Conservation (phyloP, 2,888 invertebrate genomes). For the Frankliniella fusca region DNA sequence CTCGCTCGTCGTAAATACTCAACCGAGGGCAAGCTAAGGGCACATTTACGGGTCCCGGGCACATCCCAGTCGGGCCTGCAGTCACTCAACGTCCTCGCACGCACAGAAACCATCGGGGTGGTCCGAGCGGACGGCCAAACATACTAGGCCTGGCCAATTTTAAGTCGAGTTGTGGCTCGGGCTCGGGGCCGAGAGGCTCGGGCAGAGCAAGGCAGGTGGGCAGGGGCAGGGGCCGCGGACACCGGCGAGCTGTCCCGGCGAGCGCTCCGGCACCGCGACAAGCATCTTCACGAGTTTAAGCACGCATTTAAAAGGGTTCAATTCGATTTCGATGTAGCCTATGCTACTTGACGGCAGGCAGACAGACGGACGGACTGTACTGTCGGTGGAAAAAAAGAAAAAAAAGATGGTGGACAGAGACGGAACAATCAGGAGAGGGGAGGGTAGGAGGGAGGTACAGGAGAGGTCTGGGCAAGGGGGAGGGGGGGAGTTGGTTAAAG, state of each 20-base stretch:
- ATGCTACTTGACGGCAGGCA: slow-evolving; percentile 18
- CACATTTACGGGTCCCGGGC: not conserved
- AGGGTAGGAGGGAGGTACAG: slow-evolving; percentile 28
- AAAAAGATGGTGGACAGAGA: slow-evolving; percentile 35
- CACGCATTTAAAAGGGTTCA: not conserved
- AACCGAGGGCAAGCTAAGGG: not conserved
- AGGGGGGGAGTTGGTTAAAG: slow-evolving; percentile 27
- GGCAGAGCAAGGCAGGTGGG: not conserved
- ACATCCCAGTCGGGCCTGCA: not conserved
- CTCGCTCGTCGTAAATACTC: not conserved
- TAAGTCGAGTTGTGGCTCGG: not conserved
- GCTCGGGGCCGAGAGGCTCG: not conserved
- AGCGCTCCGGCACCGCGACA: not conserved
- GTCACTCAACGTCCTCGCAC: not conserved
- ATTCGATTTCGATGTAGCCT: not conserved
- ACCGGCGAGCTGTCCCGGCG: slow-evolving; percentile 32
- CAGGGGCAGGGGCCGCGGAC: slow-evolving; percentile 30
- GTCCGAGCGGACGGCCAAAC: not conserved
- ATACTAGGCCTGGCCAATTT: slow-evolving; percentile 12
- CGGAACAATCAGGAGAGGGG: slow-evolving; percentile 32
- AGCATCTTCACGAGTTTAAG: not conserved
- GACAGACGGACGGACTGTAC: slow-evolving; percentile 13
- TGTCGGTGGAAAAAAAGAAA: slow-evolving; percentile 34
- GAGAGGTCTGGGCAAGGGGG: slow-evolving; percentile 22
- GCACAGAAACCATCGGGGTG: not conserved